A percentile compares a stretch with the other conserved stretches of the same genome.
Conservation (phyloP, 1,140 invertebrate species). For the Micrasema minimum region DNA sequence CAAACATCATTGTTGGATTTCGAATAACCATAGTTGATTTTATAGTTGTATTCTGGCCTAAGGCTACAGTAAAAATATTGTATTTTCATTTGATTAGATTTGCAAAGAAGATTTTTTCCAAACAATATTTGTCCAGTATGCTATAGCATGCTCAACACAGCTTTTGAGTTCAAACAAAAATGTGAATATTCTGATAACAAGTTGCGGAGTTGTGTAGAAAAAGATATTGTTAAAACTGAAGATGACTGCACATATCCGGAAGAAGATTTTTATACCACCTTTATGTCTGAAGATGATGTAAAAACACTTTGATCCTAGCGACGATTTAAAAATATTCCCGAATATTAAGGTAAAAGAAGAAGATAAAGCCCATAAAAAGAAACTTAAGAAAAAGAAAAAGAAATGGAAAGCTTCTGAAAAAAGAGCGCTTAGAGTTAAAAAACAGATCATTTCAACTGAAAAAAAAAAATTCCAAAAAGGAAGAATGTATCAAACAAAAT, state of each 20-base stretch:
- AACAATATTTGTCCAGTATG: constrained; percentile 46
- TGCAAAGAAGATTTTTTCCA: constrained; percentile 49
- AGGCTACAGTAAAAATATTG: neutral
- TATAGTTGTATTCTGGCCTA: constrained; percentile 15
- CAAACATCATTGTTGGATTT: neutral
- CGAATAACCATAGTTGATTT: neutral
- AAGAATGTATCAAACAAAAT: constrained; percentile 47
- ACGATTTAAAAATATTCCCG: constrained; percentile 43
- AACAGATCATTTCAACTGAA: neutral
- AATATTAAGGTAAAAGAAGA: constrained; percentile 8
- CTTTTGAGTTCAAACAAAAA: constrained; percentile 51
- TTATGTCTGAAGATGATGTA: constrained; percentile 30
- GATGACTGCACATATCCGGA: constrained; percentile 40
- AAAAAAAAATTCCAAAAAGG: constrained; percentile 2
- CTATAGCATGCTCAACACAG: constrained; percentile 49
- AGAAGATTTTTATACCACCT: constrained; percentile 39
- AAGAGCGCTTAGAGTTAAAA: constrained; percentile 22
- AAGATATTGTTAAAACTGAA: constrained; percentile 39
- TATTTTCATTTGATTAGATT: constrained; percentile 40
- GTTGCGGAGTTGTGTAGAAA: constrained; percentile 40
- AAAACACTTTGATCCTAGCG: constrained; percentile 41
- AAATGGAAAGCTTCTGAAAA: constrained; percentile 45
- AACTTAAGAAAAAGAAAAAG: constrained; percentile 43
- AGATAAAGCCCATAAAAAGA: constrained; percentile 38
- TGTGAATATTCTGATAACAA: constrained; percentile 49